Evolutionary conservation across 2,888 invertebrate species (phyloP), one percentile per base, ranked within the genome.

Genomic region (Rhagophthalmus giganteus): DNA sequence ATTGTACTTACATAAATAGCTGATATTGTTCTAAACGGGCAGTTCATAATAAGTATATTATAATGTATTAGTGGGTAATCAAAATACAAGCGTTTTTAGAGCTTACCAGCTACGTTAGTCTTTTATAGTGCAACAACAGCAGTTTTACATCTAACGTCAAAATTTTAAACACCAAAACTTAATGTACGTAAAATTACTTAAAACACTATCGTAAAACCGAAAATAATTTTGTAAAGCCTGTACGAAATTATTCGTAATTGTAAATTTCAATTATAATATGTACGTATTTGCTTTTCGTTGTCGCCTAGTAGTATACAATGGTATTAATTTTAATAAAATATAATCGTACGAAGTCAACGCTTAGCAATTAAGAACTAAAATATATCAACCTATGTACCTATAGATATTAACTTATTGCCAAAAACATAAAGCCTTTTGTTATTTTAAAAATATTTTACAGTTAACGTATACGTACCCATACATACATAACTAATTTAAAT

Each of bases 11-110:
- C 57, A 53, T 58, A 53, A 45, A 57, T 42, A 55, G 48, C 52
- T 57, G 55, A 60, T 64, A 63, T 61, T 62, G 60, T 58, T 62
- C 62, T 62, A 63, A 57, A 51, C 44, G 52, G 62, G 65, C 62
- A 62, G 63, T 63, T 62, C 55, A 58, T n/a, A n/a, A n/a, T n/a
- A n/a, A n/a, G n/a, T n/a, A n/a, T n/a, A n/a, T n/a, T n/a, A n/a
- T 55, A 53, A 49, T 48, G 45, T 46, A 52, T 45, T 39, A 35
- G 33, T 30, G 28, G 32, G 6, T 46, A 44, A 33, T 52, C 35
- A 46, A 45, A 25, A 20, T 52, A 47, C 45, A 52, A 52, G 52
- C 52, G 52, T 47, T 48, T 40, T 34, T 3, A 38, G 42, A 51
- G 33, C 32, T 51, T 45, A 51, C 26, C 34, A 50, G 33, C 51